Conservation (phyloP, 2,797 vertebrate species). For the Hoplostethus mediterraneus region DNA sequence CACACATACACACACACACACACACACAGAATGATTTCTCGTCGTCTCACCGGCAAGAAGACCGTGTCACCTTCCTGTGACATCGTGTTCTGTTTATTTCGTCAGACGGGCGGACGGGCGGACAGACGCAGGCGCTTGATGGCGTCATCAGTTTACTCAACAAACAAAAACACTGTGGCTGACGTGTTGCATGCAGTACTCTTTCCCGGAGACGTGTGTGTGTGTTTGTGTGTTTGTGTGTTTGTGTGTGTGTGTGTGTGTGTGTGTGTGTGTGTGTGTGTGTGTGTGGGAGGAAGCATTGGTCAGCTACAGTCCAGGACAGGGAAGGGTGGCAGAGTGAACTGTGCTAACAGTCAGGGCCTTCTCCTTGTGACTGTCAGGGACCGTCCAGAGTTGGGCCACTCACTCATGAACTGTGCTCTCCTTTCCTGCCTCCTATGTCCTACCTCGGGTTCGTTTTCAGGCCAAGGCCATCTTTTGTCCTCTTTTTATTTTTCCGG, state of each 20-base stretch:
- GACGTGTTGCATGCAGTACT: constrained; percentile 1
- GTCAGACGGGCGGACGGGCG: not conserved
- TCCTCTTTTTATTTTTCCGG: not conserved
- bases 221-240: no score
- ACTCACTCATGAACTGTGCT: not conserved
- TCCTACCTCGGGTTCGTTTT: not conserved
- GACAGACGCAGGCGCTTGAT: not conserved
- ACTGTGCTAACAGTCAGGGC: not conserved
- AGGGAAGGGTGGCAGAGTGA: not conserved
- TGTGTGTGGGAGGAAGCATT: constrained; percentile 35
- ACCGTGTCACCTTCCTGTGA: not conserved
- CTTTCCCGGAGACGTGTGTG: not conserved
- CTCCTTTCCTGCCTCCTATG: not conserved
- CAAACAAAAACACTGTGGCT: constrained; percentile 39
- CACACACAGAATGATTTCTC: constrained; percentile 25
- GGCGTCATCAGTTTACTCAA: constrained; percentile 23
- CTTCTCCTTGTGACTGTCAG: constrained; percentile 12
- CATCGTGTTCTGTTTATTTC: constrained; percentile 8
- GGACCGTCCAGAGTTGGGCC: not conserved
- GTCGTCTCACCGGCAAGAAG: constrained; percentile 3
- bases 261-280: not conserved
- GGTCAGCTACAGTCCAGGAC: constrained; percentile 9
- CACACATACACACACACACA: no score
- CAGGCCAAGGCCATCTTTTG: not conserved
- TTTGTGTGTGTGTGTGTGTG: not conserved